A percentile compares a stretch with the other conserved stretches of the same genome.
phyloP scores from a whole-genome alignment of 2,797 vertebrate genomes.

The Chelmon rostratus region DNA sequence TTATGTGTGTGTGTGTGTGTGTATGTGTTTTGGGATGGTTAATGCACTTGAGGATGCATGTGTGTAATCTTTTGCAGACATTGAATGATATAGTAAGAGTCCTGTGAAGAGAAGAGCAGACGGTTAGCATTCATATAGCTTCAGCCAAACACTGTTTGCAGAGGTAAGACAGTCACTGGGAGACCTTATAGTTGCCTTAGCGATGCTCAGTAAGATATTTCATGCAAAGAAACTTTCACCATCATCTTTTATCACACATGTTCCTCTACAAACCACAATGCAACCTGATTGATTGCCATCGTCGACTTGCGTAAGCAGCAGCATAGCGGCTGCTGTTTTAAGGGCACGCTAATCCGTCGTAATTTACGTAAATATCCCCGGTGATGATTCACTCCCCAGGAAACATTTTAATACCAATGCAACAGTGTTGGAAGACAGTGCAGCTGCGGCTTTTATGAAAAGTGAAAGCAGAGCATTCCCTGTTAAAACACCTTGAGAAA shows the following conservation, averaged over 20 bases:
- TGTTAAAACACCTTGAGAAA: neutral
- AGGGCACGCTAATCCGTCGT: neutral
- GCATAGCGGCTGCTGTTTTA: neutral
- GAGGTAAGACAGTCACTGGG: neutral
- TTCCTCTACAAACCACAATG: neutral
- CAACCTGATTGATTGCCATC: neutral
- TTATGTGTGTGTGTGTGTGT: slow-evolving; percentile 48
- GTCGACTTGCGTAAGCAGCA: neutral
- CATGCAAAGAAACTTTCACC: neutral
- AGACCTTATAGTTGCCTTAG: neutral
- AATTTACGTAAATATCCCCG: neutral
- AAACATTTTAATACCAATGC: neutral
- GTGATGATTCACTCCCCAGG: neutral
- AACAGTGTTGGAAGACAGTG: neutral
- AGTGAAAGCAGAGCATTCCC: too few species aligned
- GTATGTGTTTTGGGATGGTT: slow-evolving; percentile 56
- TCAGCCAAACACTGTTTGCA: slow-evolving; percentile 27
- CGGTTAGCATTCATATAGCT: slow-evolving; percentile 9
- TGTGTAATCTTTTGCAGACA: slow-evolving; percentile 52
- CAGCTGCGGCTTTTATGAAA: neutral
- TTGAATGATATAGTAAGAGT: slow-evolving; percentile 48
- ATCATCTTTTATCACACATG: neutral
- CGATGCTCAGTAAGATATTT: neutral
- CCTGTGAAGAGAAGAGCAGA: slow-evolving; percentile 14
- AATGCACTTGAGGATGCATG: slow-evolving; percentile 50